These are phyloP conservation scores for Tor tambroides DNA, from an alignment of 2,113 vertebrate species.

Conservation along the genomic window DNA sequence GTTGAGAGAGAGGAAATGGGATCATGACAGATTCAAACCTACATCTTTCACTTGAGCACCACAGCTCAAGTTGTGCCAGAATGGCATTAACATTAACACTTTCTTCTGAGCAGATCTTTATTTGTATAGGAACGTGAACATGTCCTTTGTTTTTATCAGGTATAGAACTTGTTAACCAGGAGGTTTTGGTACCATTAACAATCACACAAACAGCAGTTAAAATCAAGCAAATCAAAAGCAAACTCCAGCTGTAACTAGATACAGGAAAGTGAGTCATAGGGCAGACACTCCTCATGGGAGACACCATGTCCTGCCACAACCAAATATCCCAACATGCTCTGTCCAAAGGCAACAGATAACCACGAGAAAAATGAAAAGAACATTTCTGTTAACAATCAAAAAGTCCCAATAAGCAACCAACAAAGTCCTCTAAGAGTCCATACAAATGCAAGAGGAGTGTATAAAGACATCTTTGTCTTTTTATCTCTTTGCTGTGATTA, in stretches of 20 bases:
- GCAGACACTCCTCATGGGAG: slow-evolving; percentile 6
- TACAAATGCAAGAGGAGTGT: neutral
- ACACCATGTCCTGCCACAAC: slow-evolving; percentile 7
- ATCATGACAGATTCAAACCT: neutral
- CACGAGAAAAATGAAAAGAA: neutral
- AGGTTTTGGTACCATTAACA: neutral
- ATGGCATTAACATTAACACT: neutral
- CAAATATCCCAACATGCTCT: neutral
- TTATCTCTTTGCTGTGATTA: neutral
- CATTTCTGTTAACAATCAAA: neutral
- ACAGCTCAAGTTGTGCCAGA: neutral
- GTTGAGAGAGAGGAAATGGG: neutral
- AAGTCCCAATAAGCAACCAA: neutral
- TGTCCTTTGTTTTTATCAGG: no score
- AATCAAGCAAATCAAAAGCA: neutral
- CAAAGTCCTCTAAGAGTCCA: neutral
- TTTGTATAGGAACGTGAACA: no score
- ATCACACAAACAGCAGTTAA: neutral
- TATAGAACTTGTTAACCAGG: neutral
- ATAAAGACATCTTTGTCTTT: neutral
- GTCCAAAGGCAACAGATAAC: neutral
- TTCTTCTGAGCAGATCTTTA: no score
- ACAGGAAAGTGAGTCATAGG: slow-evolving; percentile 25
- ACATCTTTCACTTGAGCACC: neutral
- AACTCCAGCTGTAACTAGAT: slow-evolving; percentile 16